phyloP scores from a whole-genome alignment of 2,888 invertebrate species.

The Erannis defoliaria region DNA sequence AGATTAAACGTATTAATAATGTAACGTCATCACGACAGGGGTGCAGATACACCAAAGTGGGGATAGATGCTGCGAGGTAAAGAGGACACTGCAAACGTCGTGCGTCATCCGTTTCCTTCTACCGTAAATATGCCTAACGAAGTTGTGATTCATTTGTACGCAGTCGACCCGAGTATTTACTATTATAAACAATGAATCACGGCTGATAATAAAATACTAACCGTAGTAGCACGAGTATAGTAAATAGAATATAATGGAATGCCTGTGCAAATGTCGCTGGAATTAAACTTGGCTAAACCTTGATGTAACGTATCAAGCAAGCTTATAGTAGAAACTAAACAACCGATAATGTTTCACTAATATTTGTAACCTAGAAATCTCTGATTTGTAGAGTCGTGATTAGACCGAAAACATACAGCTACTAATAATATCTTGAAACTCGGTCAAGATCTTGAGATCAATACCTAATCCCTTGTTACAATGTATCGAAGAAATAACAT shows the following conservation, averaged over 20 bases:
- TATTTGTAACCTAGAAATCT: conserved; percentile 51
- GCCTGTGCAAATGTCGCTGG: conserved; percentile 32
- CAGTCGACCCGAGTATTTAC: conserved; percentile 41
- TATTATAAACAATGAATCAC: conserved; percentile 49
- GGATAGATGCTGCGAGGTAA: conserved; percentile 27
- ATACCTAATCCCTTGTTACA: conserved; percentile 30
- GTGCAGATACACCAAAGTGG: conserved; percentile 32
- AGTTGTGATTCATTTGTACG: conserved; percentile 45
- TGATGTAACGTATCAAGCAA: conserved; percentile 25
- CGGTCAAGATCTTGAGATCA: conserved; percentile 43
- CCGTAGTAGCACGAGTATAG: conserved; percentile 32
- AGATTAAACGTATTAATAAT: conserved; percentile 59
- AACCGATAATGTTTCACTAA: conserved; percentile 39
- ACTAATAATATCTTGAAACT: conserved; percentile 52
- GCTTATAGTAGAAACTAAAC: conserved; percentile 41
- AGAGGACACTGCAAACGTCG: conserved; percentile 30
- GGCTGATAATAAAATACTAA: conserved; percentile 43
- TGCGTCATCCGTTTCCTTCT: conserved; percentile 40
- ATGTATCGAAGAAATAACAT: conserved; percentile 26
- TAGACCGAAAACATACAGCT: conserved; percentile 56
- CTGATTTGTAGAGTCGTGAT: conserved; percentile 56
- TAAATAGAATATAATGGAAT: conserved; percentile 33
- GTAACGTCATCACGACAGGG: conserved; percentile 53
- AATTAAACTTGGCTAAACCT: conserved; percentile 25
- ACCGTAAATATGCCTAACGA: conserved; percentile 35